These are phyloP conservation scores for Agrilus biguttatus DNA, from an alignment of 2,888 invertebrate genomes.

Conservation along the genomic window DNA sequence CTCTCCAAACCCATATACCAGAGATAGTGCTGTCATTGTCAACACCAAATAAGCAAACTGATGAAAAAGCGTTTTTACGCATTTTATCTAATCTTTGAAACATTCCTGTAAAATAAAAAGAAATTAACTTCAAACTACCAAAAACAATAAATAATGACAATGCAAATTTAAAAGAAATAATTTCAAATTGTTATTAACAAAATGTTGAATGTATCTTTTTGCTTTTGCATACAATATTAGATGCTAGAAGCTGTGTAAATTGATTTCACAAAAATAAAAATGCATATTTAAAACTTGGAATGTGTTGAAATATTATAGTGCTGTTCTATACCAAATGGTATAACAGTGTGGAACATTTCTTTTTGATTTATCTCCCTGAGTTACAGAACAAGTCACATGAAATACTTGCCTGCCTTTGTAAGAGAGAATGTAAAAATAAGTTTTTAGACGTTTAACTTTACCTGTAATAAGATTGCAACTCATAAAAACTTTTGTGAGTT, in stretches of 20 bases:
- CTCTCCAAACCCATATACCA: conserved; percentile 97
- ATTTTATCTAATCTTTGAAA: conserved; percentile 96
- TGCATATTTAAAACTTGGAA: too few relatives aligned
- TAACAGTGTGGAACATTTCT: not conserved
- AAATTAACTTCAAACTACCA: not conserved
- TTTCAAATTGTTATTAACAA: not conserved
- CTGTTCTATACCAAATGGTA: not conserved
- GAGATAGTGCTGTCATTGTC: conserved; percentile 89
- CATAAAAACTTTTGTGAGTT: conserved; percentile 90
- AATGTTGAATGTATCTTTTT: not conserved
- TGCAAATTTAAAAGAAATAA: not conserved
- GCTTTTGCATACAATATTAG: not conserved
- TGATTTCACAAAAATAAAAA: not conserved
- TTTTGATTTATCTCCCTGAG: not conserved
- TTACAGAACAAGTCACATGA: conserved; percentile 1
- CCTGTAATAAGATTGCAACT: conserved; percentile 94
- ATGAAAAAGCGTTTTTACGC: conserved; percentile 92
- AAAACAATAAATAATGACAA: not conserved
- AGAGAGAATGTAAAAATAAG: not conserved
- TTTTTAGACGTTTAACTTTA: conserved; percentile 20
- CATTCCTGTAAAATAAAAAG: conserved; percentile 56
- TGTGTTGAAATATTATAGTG: too few relatives aligned
- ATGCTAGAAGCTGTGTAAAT: not conserved
- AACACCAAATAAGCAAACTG: conserved; percentile 82
- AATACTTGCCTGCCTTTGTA: not conserved